A percentile compares a stretch with the other conserved stretches of the same genome.
Evolutionary conservation across 2,113 vertebrate genomes (phyloP).

Genomic region (Anguilla japonica): DNA sequence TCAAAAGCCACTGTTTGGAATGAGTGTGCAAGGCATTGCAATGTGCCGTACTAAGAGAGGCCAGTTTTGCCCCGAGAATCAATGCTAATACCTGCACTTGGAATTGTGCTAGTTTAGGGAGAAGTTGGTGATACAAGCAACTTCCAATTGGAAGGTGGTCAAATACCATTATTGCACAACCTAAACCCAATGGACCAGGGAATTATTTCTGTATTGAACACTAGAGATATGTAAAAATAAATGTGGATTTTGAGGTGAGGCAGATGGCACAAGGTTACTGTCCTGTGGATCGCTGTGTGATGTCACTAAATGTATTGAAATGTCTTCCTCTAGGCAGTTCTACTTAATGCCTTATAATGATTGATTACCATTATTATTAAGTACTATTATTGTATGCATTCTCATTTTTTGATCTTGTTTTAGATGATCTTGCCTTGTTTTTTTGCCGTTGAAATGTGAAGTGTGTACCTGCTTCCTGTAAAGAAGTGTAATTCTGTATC

Average conservation of each 20-base stretch:
- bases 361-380: not conserved
- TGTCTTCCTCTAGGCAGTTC: not conserved
- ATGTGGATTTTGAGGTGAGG: constrained; percentile 38
- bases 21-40: not conserved
- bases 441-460: too few relatives aligned
- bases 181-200: constrained; percentile 52
- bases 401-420: not conserved
- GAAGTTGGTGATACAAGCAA: constrained; percentile 26
- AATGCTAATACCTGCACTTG: constrained; percentile 28
- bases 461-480: not conserved
- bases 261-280: constrained; percentile 45
- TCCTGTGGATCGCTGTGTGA: constrained; percentile 34
- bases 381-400: constrained; percentile 20
- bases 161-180: constrained; percentile 54
- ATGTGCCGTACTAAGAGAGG: not conserved
- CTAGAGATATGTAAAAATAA: constrained; percentile 36
- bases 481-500: constrained; percentile 9
- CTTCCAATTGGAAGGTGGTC: constrained; percentile 58
- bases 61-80: constrained; percentile 28
- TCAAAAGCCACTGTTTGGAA: not conserved
- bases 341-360: constrained; percentile 4
- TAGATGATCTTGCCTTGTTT: too few relatives aligned
- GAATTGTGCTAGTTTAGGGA: constrained; percentile 40
- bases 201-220: constrained; percentile 49
- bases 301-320: constrained; percentile 29